phyloP scores from a whole-genome alignment of 2,888 invertebrate genomes.

The Leptopilina myrica region DNA sequence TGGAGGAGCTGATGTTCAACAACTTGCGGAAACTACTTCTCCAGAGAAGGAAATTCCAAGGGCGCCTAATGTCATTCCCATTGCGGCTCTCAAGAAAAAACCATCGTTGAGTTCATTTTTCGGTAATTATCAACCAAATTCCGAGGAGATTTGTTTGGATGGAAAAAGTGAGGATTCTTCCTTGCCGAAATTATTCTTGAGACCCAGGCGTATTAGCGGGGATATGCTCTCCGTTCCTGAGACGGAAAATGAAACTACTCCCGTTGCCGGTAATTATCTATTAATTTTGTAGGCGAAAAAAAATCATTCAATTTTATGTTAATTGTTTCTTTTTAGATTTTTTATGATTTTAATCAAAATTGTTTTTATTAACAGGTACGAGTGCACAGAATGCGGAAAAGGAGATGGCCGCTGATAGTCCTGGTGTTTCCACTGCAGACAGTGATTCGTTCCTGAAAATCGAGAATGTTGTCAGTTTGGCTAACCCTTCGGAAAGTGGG shows the following conservation, averaged over 20 bases:
- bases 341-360: neutral
- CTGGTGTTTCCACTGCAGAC: slow-evolving; percentile 17
- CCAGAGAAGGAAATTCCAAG: slow-evolving; percentile 35
- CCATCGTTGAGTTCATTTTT: neutral
- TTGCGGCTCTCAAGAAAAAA: neutral
- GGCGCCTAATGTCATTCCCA: slow-evolving; percentile 3
- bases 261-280: slow-evolving; percentile 48
- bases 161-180: neutral
- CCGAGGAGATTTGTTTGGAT: slow-evolving; percentile 27
- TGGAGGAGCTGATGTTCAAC: neutral
- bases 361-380: neutral
- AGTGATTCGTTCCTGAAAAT: slow-evolving; percentile 75
- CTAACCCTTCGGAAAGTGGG: slow-evolving; percentile 61
- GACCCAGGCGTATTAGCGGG: slow-evolving; percentile 77
- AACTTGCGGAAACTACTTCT: slow-evolving; percentile 47
- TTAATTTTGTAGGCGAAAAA: too few species aligned
- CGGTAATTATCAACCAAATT: neutral
- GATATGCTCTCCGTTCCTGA: slow-evolving; percentile 73
- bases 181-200: slow-evolving; percentile 72
- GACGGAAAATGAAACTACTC: slow-evolving; percentile 41
- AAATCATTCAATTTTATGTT: too few species aligned
- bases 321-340: too few species aligned
- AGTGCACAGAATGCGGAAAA: slow-evolving; percentile 43
- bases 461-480: slow-evolving; percentile 79
- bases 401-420: slow-evolving; percentile 42